phyloP scores from a whole-genome alignment of 2,888 invertebrate species.

The Harpagoxenus sublaevis region DNA sequence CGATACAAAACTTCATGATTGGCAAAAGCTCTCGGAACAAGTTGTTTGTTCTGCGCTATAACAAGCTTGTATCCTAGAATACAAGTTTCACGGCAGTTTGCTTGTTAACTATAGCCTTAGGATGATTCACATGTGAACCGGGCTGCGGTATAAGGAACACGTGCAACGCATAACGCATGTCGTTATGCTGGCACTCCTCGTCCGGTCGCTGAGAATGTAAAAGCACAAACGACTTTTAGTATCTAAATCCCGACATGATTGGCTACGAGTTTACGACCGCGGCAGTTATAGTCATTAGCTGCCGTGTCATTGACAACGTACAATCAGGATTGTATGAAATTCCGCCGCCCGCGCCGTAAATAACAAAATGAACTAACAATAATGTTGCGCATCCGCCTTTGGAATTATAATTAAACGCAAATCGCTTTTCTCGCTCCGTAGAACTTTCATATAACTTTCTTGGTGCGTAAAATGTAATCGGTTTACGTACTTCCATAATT shows the following conservation, averaged over 20 bases:
- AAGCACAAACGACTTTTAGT: slow-evolving; percentile 69
- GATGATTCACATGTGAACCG: slow-evolving; percentile 70
- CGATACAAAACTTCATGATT: slow-evolving; percentile 11
- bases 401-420: slow-evolving; percentile 50
- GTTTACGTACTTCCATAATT: slow-evolving; percentile 45
- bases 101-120: slow-evolving; percentile 40
- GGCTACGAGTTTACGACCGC: slow-evolving; percentile 69
- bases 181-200: slow-evolving; percentile 72
- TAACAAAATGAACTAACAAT: slow-evolving; percentile 47
- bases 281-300: slow-evolving; percentile 60
- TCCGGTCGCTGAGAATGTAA: slow-evolving; percentile 72
- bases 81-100: slow-evolving; percentile 25
- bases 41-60: slow-evolving; percentile 6
- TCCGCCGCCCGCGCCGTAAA: slow-evolving; percentile 4
- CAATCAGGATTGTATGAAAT: slow-evolving; percentile 34
- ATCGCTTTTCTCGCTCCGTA: slow-evolving; percentile 39
- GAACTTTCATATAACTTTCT: slow-evolving; percentile 53
- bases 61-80: neutral
- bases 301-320: slow-evolving; percentile 46
- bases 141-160: slow-evolving; percentile 53
- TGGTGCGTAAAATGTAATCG: slow-evolving; percentile 54
- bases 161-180: slow-evolving; percentile 35
- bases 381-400: slow-evolving; percentile 43
- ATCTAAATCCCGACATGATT: slow-evolving; percentile 67
- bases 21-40: neutral